These are phyloP conservation scores for Telmatochromis brichardi DNA, from an alignment of 2,113 vertebrate genomes.

Conservation along the genomic window DNA sequence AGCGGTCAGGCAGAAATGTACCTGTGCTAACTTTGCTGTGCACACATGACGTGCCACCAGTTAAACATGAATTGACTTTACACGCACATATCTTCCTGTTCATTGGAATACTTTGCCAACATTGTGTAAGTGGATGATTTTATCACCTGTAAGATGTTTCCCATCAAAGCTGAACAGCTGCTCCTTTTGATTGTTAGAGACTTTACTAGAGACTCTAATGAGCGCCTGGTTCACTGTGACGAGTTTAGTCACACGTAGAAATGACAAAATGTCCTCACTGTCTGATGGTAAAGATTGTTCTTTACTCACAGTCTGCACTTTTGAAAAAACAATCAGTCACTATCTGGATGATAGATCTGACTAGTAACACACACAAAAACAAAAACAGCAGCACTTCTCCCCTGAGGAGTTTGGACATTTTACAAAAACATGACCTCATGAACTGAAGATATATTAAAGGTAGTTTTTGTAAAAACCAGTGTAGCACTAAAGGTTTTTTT, in stretches of 20 bases:
- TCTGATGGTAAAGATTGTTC: background rate
- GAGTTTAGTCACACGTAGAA: background rate
- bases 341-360: background rate
- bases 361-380: background rate
- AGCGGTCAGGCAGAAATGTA: background rate
- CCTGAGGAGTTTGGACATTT: background rate
- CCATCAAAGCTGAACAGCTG: background rate
- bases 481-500: background rate
- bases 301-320: background rate
- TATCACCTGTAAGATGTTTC: background rate
- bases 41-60: background rate
- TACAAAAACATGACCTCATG: background rate
- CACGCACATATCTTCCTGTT: accelerated
- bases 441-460: background rate
- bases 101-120: background rate
- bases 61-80: background rate
- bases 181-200: background rate
- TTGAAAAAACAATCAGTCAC: background rate
- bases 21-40: background rate
- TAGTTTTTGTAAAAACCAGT: background rate
- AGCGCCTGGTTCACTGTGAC: background rate
- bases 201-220: background rate
- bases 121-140: background rate
- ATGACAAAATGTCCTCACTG: background rate
- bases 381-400: background rate